These are phyloP conservation scores for Zosterops lateralis DNA, from an alignment of 2,113 vertebrate species.

Conservation along the genomic window DNA sequence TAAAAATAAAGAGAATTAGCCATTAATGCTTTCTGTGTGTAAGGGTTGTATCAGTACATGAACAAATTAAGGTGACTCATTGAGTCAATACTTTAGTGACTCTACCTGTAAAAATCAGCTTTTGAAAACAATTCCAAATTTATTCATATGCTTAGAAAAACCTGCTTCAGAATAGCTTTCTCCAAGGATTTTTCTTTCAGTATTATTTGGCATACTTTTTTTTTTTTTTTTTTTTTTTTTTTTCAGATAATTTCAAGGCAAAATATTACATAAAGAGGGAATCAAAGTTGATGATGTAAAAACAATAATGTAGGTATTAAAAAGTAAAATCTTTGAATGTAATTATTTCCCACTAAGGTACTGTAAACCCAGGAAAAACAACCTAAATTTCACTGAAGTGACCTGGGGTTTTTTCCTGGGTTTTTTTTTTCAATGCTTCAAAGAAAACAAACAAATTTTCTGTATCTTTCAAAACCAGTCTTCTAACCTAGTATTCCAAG, in stretches of 20 bases:
- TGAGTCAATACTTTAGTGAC: not conserved
- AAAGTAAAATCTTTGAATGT: not conserved
- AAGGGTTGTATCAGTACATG: not conserved
- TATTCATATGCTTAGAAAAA: not conserved
- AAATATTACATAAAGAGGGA: not conserved
- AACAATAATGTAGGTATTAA: not conserved
- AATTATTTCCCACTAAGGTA: not conserved
- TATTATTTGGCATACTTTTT: not conserved
- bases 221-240: not conserved
- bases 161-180: not conserved
- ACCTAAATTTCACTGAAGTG: not conserved
- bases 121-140: not conserved
- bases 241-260: not conserved
- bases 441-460: not conserved
- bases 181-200: not conserved
- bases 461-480: not conserved
- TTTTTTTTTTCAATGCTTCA: not conserved
- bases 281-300: not conserved
- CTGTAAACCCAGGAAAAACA: not conserved
- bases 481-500: not conserved
- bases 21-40: not conserved
- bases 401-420: not conserved
- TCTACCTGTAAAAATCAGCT: not conserved
- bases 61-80: not conserved
- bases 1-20: not conserved